Conservation (phyloP, 2,113 vertebrate species). For the Ammodytes marinus region DNA sequence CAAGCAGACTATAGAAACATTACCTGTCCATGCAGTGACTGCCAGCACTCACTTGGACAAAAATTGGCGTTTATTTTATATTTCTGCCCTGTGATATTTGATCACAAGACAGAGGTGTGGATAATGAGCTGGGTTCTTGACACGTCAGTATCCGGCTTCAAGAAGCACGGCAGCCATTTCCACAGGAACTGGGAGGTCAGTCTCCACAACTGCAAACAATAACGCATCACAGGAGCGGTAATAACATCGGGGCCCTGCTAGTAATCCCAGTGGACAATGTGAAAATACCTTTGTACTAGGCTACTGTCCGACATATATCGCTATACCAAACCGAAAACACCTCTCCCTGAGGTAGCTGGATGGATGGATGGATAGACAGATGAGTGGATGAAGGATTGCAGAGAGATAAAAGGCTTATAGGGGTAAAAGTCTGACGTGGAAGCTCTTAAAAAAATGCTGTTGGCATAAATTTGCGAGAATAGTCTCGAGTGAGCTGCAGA, state of each 20-base stretch:
- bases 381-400: constrained; percentile 68
- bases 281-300: constrained; percentile 72
- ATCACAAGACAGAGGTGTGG: constrained; percentile 59
- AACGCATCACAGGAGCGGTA: constrained; percentile 70
- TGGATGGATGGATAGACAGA: constrained; percentile 73
- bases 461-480: constrained; percentile 71
- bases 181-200: constrained; percentile 66
- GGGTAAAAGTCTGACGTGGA: constrained; percentile 76
- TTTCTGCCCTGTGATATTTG: constrained; percentile 49
- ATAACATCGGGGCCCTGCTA: constrained; percentile 65
- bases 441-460: constrained; percentile 75
- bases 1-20: constrained; percentile 53
- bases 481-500: constrained; percentile 57
- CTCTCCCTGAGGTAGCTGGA: constrained; percentile 73
- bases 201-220: constrained; percentile 63
- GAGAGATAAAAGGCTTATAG: constrained; percentile 73
- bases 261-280: constrained; percentile 74
- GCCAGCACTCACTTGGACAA: constrained; percentile 56
- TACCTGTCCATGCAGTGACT: constrained; percentile 51
- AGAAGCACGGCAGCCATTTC: constrained; percentile 58
- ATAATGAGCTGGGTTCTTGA: constrained; percentile 62
- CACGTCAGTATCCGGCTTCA: constrained; percentile 20
- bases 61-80: constrained; percentile 67
- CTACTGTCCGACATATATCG: constrained; percentile 74
- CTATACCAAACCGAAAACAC: constrained; percentile 72